phyloP scores from a whole-genome alignment of 2,888 invertebrate species.

The Aleiodes leptofemur region DNA sequence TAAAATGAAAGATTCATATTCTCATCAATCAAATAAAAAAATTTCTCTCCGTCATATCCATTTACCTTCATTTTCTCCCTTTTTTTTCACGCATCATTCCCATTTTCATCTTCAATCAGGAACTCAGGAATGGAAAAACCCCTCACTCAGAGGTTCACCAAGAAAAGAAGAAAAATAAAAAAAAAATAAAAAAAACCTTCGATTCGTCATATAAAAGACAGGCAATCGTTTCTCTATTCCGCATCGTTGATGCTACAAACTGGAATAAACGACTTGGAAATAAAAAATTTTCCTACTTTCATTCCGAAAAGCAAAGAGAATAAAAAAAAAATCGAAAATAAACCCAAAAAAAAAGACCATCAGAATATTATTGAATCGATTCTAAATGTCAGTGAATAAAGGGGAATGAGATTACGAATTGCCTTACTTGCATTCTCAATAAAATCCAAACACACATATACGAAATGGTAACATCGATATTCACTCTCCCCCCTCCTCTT shows the following conservation, averaged over 20 bases:
- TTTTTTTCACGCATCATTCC: conserved; percentile 34
- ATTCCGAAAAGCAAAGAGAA: neutral
- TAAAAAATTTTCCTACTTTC: conserved; percentile 7
- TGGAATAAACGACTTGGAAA: conserved; percentile 26
- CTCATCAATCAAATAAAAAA: conserved; percentile 24
- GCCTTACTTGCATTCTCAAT: conserved; percentile 15
- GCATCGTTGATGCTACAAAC: conserved; percentile 3
- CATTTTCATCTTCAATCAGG: conserved; percentile 24
- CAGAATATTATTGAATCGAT: conserved; percentile 8
- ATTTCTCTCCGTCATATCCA: conserved; percentile 14
- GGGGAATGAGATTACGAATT: conserved; percentile 17
- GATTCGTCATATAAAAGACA: conserved; percentile 34
- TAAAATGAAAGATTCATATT: conserved; percentile 1
- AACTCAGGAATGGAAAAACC: conserved; percentile 17
- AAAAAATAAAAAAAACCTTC: neutral
- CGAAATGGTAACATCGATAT: conserved; percentile 5
- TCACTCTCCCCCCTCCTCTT: neutral
- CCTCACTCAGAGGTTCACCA: neutral
- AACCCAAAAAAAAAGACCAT: too few species aligned
- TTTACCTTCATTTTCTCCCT: conserved; percentile 6
- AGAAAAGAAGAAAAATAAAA: too few species aligned
- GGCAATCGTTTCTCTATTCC: conserved; percentile 25
- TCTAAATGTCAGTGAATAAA: conserved; percentile 1
- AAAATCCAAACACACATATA: neutral
- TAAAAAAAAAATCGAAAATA: too few species aligned